phyloP scores from a whole-genome alignment of 1,140 invertebrate species.

The Phenacoccus solenopsis region DNA sequence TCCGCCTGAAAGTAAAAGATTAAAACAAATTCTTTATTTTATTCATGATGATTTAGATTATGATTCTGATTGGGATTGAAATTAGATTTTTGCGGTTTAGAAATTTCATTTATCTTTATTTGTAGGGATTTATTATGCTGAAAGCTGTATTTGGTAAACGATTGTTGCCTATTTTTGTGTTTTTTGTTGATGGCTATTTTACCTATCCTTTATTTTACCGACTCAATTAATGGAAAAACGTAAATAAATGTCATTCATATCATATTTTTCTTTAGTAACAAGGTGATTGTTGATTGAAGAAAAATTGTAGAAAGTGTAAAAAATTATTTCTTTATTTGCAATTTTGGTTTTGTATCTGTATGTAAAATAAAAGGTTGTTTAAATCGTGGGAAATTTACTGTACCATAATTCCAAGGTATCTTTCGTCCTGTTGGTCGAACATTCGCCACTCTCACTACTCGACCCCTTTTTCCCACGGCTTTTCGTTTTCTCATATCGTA shows the following conservation, averaged over 20 bases:
- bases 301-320: neutral
- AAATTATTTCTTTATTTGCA: neutral
- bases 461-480: neutral
- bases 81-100: too few relatives aligned
- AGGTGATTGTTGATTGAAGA: neutral
- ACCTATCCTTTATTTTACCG: neutral
- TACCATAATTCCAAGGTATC: neutral
- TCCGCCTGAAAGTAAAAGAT: constrained; percentile 21
- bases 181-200: neutral
- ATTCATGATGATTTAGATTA: too few relatives aligned
- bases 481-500: neutral
- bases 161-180: too few relatives aligned
- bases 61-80: too few relatives aligned
- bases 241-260: too few relatives aligned
- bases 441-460: neutral
- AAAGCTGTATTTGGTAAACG: too few relatives aligned
- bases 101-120: too few relatives aligned
- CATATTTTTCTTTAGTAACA: too few relatives aligned
- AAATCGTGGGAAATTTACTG: neutral
- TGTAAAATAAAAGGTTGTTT: neutral
- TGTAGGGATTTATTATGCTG: too few relatives aligned
- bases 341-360: neutral
- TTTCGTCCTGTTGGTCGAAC: neutral
- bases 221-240: too few relatives aligned
- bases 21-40: constrained; percentile 23